Base-by-base conservation (phyloP, 2,113 vertebrate species). In the Colinus virginianus region DNA sequence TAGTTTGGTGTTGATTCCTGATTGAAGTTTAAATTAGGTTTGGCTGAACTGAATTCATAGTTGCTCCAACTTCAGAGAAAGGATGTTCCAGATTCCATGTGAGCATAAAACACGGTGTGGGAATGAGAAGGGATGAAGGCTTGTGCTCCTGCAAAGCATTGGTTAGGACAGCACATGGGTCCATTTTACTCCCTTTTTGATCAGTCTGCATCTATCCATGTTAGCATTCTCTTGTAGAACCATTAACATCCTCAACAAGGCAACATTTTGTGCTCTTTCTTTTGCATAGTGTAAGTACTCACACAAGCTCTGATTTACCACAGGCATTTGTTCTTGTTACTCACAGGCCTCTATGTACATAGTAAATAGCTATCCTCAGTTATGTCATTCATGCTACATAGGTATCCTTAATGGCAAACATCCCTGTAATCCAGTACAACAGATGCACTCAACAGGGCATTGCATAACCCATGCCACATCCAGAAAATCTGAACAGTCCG, bases 1-100 rank as follows among this genome's bases (percentile, higher is more conserved):
- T 87, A 89, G 55, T 89, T 66, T 85, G 45, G 58, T 59, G 85
- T 55, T 95, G 56, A 87, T 51, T 96, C 81, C 36, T 72, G 81
- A 59, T 46, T 90, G 84, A 95, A 94, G 77, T 80, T 68, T 53
- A 64, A 88, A 87, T 87, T 2, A 26, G 56, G 87, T 87, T 96
- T 86, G 95, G 85, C 58, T 87, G 58, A 76, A 70, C 64, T 20
- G 36, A 88, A 90, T 77, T 91, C 25, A 15, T 51, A 85, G 48
- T 11, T 6, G 21, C 13, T 67, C 84, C 36, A 34, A 12, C 43
- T 36, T 63, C 71, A 62, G n/a, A 77, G 16, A 9, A 34, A 17
- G 64, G 63, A 30, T 62, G 59, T 46, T 72, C 45, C 42, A 83
- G 34, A 32, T 42, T 7, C 28, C 68, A n/a, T 25, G 8, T 72